Evolutionary conservation across 2,113 vertebrate species (phyloP).

Genomic region (Macaca mulatta): DNA sequence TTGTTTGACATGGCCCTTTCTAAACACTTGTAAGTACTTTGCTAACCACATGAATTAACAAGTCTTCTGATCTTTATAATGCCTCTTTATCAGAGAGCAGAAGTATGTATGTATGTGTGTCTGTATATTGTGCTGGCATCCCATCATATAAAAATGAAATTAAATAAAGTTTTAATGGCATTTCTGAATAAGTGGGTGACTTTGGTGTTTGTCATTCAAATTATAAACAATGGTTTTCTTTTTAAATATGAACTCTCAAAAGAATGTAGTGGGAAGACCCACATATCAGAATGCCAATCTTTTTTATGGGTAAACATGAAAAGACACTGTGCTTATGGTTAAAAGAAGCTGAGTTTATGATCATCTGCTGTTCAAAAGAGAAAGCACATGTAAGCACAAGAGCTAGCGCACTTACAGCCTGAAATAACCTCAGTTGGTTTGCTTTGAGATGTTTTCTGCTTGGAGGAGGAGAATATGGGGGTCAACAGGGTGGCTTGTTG

Average conservation of each 20-base stretch:
- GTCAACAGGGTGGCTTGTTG: neutral
- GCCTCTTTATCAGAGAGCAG: constrained; percentile 13
- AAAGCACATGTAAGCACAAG: neutral
- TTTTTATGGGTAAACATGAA: neutral
- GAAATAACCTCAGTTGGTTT: neutral
- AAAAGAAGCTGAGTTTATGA: neutral
- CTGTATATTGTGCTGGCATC: neutral
- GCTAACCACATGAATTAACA: neutral
- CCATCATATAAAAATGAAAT: constrained; percentile 6
- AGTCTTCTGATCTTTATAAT: neutral
- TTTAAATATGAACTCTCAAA: neutral
- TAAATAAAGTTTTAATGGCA: neutral
- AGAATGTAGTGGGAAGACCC: constrained; percentile 59
- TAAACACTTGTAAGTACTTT: neutral
- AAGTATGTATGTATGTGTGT: neutral
- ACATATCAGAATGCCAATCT: constrained; percentile 6
- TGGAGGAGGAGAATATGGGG: neutral
- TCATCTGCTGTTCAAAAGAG: neutral
- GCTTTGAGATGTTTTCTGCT: neutral
- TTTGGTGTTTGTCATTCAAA: constrained; percentile 35
- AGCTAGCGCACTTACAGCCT: neutral
- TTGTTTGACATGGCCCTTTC: neutral
- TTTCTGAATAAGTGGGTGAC: constrained; percentile 43
- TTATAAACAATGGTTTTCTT: constrained; percentile 42
- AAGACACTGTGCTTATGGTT: neutral